Percentiles rank a stretch among this genome's conserved stretches.
phyloP scores from a whole-genome alignment of 2,888 invertebrate species.

The Lasioglossum lativentre region DNA sequence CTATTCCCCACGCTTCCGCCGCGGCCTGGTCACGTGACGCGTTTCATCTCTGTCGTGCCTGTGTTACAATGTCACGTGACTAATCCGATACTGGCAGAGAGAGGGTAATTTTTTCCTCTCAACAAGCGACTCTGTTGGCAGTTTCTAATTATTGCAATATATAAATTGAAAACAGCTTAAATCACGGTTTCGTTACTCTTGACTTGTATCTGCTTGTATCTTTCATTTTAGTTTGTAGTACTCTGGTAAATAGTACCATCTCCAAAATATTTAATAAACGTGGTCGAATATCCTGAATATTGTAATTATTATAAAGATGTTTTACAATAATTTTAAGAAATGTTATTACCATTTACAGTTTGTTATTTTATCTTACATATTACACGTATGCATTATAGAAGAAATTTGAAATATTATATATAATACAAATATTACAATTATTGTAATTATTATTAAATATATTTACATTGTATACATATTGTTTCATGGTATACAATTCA shows the following conservation, averaged over 20 bases:
- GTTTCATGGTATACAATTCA: neutral
- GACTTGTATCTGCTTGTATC: neutral
- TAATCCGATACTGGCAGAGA: too few relatives aligned
- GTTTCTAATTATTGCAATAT: neutral
- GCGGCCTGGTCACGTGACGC: too few relatives aligned
- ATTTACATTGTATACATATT: neutral
- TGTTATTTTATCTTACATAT: neutral
- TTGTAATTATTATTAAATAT: neutral
- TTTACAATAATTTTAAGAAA: neutral
- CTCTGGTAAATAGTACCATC: too few relatives aligned
- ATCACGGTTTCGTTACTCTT: neutral
- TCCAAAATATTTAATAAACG: neutral
- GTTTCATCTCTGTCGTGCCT: too few relatives aligned
- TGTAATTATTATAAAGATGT: neutral
- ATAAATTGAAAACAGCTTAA: neutral
- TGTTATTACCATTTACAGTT: neutral
- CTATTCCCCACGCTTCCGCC: too few relatives aligned
- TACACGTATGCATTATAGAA: neutral
- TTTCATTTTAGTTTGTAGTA: neutral
- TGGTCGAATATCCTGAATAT: neutral
- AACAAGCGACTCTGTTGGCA: neutral
- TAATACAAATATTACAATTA: neutral
- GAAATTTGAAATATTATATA: neutral
- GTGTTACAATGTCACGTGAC: too few relatives aligned
- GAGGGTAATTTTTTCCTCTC: too few relatives aligned